These are phyloP conservation scores for Drosophila yooni DNA, from an alignment of 2,888 invertebrate species.

Conservation along the genomic window DNA sequence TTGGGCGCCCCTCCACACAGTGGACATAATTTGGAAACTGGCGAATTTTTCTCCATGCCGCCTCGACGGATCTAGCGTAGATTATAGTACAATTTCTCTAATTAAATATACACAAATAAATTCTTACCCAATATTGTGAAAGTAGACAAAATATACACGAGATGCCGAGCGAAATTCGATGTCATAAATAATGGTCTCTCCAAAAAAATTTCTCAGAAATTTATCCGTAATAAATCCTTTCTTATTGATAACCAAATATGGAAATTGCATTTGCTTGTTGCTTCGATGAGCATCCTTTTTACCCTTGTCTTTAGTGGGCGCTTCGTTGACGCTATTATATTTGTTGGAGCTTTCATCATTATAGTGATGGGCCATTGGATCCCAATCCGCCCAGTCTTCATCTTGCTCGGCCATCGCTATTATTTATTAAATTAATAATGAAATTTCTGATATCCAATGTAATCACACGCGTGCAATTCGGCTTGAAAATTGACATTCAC, in stretches of 20 bases:
- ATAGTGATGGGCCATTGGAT: conserved; percentile 55
- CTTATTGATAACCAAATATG: conserved; percentile 52
- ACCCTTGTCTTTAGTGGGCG: neutral
- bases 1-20: conserved; percentile 20
- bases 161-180: conserved; percentile 22
- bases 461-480: neutral
- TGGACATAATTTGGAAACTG: conserved; percentile 39
- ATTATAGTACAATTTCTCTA: neutral
- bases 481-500: conserved; percentile 5
- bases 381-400: conserved; percentile 37
- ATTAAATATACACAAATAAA: neutral
- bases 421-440: neutral
- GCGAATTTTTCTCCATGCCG: conserved; percentile 32
- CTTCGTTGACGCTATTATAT: conserved; percentile 29
- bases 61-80: conserved; percentile 42
- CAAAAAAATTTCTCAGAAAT: conserved; percentile 48
- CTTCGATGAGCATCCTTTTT: neutral
- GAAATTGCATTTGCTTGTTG: conserved; percentile 27
- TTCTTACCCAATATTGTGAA: conserved; percentile 52
- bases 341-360: conserved; percentile 29
- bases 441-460: neutral
- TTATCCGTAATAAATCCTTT: conserved; percentile 19
- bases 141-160: conserved; percentile 48
- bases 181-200: conserved; percentile 23
- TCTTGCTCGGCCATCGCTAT: conserved; percentile 21